phyloP scores from a whole-genome alignment of 2,888 invertebrate genomes.

The Zhuqinia jingwanae region DNA sequence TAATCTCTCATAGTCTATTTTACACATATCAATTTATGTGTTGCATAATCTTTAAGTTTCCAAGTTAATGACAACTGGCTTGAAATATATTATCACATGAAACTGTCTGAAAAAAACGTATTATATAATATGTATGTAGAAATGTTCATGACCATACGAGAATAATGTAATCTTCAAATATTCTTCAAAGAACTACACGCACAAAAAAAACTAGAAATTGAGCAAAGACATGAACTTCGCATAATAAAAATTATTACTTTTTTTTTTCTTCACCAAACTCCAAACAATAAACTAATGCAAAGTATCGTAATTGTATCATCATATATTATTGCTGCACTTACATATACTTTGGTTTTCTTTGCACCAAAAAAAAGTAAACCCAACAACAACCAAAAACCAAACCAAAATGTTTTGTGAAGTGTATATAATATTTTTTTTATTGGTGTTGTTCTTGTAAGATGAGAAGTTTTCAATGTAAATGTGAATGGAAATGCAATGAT shows the following conservation, averaged over 20 bases:
- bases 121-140: no score
- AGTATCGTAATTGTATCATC: constrained; percentile 42
- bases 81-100: no score
- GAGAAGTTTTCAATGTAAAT: constrained; percentile 55
- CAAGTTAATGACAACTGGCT: no score
- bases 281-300: constrained; percentile 29
- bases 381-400: no score
- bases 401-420: neutral
- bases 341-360: constrained; percentile 6
- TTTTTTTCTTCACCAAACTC: neutral
- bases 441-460: constrained; percentile 52
- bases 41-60: no score
- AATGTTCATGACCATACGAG: no score
- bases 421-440: no score
- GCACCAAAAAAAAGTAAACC: constrained; percentile 17
- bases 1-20: no score
- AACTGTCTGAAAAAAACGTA: no score
- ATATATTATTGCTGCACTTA: constrained; percentile 32
- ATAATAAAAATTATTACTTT: constrained; percentile 37
- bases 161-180: no score
- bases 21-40: no score
- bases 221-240: constrained; percentile 26
- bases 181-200: no score
- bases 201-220: constrained; percentile 3
- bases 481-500: constrained; percentile 62